phyloP scores from a whole-genome alignment of 2,888 invertebrate genomes.

The Crossocerus cetratus region DNA sequence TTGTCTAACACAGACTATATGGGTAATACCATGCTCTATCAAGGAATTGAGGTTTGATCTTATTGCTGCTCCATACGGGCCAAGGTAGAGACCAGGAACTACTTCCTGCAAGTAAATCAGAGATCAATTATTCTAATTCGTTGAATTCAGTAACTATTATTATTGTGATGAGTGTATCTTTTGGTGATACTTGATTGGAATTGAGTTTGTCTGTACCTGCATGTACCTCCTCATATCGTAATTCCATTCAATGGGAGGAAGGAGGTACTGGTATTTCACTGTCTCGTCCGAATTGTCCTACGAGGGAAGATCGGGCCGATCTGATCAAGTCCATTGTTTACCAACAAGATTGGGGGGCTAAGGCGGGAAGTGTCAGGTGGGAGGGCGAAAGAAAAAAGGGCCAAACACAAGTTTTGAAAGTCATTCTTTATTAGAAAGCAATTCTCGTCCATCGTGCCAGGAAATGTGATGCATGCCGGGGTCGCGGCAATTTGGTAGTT shows the following conservation, averaged over 20 bases:
- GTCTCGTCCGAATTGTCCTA: no score
- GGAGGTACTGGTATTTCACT: conserved; percentile 57
- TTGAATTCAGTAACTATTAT: conserved; percentile 44
- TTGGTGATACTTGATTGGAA: neutral
- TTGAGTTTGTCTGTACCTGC: conserved; percentile 63
- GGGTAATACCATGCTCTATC: conserved; percentile 80
- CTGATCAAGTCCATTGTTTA: no score
- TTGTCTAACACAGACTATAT: conserved; percentile 84
- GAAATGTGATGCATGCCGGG: no score
- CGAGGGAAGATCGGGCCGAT: no score
- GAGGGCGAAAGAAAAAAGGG: no score
- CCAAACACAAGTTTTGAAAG: no score
- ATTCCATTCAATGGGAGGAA: conserved; percentile 70
- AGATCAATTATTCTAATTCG: neutral
- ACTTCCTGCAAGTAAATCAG: conserved; percentile 78
- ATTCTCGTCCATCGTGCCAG: no score
- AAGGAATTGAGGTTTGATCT: conserved; percentile 79
- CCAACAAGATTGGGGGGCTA: no score
- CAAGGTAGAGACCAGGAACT: conserved; percentile 82
- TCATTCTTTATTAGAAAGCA: no score
- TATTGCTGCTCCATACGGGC: conserved; percentile 82
- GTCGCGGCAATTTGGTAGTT: no score
- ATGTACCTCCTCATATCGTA: conserved; percentile 73
- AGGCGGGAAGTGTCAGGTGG: no score
- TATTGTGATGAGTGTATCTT: conserved; percentile 12